Evolutionary conservation across 2,888 invertebrate genomes (phyloP), one percentile per base, ranked within the genome.

Genomic region (Endomychus coccineus): DNA sequence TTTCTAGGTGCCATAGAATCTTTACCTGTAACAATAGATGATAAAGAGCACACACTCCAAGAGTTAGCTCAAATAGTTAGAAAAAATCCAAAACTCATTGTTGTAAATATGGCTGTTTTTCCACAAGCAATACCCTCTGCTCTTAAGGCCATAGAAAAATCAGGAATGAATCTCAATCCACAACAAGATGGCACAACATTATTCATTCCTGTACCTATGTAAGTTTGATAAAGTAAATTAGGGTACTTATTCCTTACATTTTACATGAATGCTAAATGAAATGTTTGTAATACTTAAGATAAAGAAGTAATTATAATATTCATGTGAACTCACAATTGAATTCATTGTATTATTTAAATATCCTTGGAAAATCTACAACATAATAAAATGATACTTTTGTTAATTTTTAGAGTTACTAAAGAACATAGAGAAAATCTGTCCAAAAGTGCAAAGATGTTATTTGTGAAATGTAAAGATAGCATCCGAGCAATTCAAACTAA

Each of bases 151-250:
- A 74, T 96, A 29, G 66, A 73, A 34, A 76, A 76, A 21, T 89
- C 90, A 40, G 91, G 92, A 6, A 77, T 95, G 72, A 91, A 91
- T 64, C 68, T 95, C 36, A 94, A 89, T 68, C 91, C 94, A 0
- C 94, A 95, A 60, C 91, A 92, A 64, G 95, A 96, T 59, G 92
- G 92, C 13, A 91, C 89, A 1, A 87, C 85, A 2, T 65, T 96
- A 29, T 94, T 78, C 64, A 74, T 96, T 33, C 86, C 89, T 21
- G 75, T 92, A 47, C 91, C 94, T 7, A 92, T 90, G 82, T 82
- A 71, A 70, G 68, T 57, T 28, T 2, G 15, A 27, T 4, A n/a
- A n/a, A n/a, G n/a, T n/a, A n/a, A n/a, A n/a, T n/a, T n/a, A n/a
- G n/a, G n/a, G n/a, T n/a, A n/a, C n/a, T n/a, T n/a, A n/a, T n/a